Evolutionary conservation across 2,113 vertebrate species (phyloP).

Genomic region (Sminthopsis crassicaudata): DNA sequence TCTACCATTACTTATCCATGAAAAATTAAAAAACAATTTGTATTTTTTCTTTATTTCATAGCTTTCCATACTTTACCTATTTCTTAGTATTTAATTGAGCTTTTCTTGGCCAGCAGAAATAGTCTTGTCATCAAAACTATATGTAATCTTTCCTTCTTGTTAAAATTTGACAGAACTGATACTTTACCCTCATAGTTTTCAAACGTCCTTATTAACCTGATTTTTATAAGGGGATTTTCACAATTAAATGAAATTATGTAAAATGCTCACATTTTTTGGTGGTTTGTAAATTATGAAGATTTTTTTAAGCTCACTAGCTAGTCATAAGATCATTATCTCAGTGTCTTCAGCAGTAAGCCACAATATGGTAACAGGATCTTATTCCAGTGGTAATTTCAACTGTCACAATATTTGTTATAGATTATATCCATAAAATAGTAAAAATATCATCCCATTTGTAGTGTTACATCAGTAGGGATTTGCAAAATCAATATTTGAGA

Average conservation of each 20-base stretch:
- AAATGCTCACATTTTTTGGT: not conserved
- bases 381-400: too few relatives aligned
- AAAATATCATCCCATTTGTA: too few relatives aligned
- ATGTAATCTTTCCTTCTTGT: not conserved
- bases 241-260: not conserved
- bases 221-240: not conserved
- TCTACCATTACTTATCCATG: not conserved
- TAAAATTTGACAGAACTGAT: too few relatives aligned
- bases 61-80: not conserved
- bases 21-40: not conserved
- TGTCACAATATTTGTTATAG: not conserved
- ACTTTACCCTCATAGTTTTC: too few relatives aligned
- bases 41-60: not conserved
- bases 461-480: too few relatives aligned
- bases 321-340: not conserved
- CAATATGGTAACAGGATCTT: not conserved
- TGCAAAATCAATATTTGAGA: too few relatives aligned
- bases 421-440: not conserved
- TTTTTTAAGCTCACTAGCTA: not conserved
- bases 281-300: not conserved
- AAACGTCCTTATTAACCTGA: not conserved
- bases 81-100: not conserved
- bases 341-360: not conserved
- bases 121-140: not conserved
- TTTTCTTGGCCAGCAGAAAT: not conserved